Evolutionary conservation across 1,140 invertebrate genomes (phyloP).

Genomic region (Spodoptera frugiperda): DNA sequence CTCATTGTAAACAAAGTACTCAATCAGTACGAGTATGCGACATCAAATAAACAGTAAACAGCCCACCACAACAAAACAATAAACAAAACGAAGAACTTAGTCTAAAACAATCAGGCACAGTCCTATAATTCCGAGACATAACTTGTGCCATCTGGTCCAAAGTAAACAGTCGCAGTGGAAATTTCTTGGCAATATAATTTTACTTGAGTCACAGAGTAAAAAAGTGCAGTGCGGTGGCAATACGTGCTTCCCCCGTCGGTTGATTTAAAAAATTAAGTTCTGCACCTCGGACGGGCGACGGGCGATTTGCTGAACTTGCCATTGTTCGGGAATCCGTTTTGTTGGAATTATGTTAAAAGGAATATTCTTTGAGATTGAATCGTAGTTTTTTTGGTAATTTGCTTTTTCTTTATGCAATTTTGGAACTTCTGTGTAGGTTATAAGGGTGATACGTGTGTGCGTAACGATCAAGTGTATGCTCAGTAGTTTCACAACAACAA

Average conservation of each 20-base stretch:
- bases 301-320: constrained; percentile 18
- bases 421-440: no score
- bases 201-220: constrained; percentile 15
- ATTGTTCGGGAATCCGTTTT: neutral
- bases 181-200: constrained; percentile 30
- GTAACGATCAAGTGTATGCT: no score
- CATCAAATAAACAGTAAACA: neutral
- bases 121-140: constrained; percentile 15
- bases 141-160: constrained; percentile 22
- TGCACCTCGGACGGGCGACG: constrained; percentile 22
- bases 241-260: constrained; percentile 11
- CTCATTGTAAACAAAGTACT: no score
- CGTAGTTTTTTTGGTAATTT: neutral
- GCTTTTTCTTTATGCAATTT: no score
- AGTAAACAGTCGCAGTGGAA: constrained; percentile 9
- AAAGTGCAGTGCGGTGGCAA: constrained; percentile 15
- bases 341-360: constrained; percentile 3
- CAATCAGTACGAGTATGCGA: no score
- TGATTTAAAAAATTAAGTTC: constrained; percentile 39
- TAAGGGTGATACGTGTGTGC: no score
- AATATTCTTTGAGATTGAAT: constrained; percentile 26
- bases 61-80: neutral
- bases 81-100: neutral
- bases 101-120: constrained; percentile 6
- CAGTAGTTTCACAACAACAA: no score